Evolutionary conservation across 2,888 invertebrate species (phyloP), one percentile per base, ranked within the genome.

Genomic region (Hypena proboscidalis): DNA sequence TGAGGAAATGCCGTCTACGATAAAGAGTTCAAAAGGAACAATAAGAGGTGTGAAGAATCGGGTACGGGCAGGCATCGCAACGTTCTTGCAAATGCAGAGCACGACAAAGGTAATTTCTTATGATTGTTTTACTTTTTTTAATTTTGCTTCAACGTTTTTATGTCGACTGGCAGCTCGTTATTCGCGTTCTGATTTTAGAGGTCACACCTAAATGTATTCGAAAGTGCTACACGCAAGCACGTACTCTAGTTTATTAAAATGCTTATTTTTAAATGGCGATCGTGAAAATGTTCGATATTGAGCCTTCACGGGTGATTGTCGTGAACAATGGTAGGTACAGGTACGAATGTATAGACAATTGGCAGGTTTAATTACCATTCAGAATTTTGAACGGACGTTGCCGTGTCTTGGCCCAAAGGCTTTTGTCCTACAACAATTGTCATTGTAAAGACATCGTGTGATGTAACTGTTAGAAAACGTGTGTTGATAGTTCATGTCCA

Each of bases 1-100:
- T 44, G 93, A 92, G 64, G 93, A 92, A 25, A 91, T 92, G 47
- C 93, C 94, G 23, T 94, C 95, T 37, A 96, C 97, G 39, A 98
- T 98, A 74, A 93, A 95, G 59, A 98, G 98, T 89, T 95, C 96
- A 38, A 97, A 96, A 78, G 98, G 98, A 31, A 98, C 98, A 6
- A 96, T 98, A 61, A 94, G 98, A 30, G 98, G 98, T 48, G 97
- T 98, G 54, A 97, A 97, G 90, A 98, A 98, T 90, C 93, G 98
- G 65, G 98, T 98, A 42, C 92, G 98, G 59, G 97, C 97, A 55
- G 98, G 98, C 52, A 98, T 98, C 70, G 97, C 97, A 31, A 98
- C 98, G n/a, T 98, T 98, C 86, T 92, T 97, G 49, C 96, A 97
- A 78, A 95, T 96, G 72, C 95, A 95, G 76, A 93, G 92, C 66